A percentile compares a stretch with the other conserved stretches of the same genome.
Conservation (phyloP, 2,113 vertebrate genomes). For the Hippocampus abdominalis region DNA sequence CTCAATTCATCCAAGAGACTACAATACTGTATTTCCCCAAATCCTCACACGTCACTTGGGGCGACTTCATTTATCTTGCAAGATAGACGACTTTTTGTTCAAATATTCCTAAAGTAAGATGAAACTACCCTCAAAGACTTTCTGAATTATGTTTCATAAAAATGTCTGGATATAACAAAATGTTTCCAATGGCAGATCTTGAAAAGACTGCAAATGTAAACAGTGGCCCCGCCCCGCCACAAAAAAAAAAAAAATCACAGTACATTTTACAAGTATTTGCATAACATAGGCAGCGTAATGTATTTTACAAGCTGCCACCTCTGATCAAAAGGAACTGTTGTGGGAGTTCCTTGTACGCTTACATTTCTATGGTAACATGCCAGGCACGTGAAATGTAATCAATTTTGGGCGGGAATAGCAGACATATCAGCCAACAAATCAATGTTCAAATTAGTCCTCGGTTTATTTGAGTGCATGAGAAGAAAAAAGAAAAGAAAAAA, state of each 20-base stretch:
- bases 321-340: slow-evolving; percentile 14
- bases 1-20: not conserved
- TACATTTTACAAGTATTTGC: not conserved
- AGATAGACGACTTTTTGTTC: not conserved
- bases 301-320: slow-evolving; percentile 4
- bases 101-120: not conserved
- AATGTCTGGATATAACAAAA: not conserved
- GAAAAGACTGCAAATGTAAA: not conserved
- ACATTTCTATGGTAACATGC: slow-evolving; percentile 30
- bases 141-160: not conserved
- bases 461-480: slow-evolving; percentile 28
- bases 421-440: slow-evolving; percentile 52
- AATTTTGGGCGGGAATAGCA: slow-evolving; percentile 64
- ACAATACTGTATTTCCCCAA: not conserved
- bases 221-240: not conserved
- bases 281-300: slow-evolving; percentile 7
- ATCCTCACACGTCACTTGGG: not conserved
- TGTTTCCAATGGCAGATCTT: not conserved
- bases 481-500: slow-evolving; percentile 25
- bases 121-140: not conserved
- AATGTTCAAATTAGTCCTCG: slow-evolving; percentile 52
- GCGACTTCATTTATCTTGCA: not conserved
- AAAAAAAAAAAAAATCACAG: not conserved
- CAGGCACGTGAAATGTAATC: slow-evolving; percentile 41
- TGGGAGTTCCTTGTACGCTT: slow-evolving; percentile 21